These are phyloP conservation scores for Ophion ellenae DNA, from an alignment of 2,888 invertebrate genomes.

Conservation along the genomic window DNA sequence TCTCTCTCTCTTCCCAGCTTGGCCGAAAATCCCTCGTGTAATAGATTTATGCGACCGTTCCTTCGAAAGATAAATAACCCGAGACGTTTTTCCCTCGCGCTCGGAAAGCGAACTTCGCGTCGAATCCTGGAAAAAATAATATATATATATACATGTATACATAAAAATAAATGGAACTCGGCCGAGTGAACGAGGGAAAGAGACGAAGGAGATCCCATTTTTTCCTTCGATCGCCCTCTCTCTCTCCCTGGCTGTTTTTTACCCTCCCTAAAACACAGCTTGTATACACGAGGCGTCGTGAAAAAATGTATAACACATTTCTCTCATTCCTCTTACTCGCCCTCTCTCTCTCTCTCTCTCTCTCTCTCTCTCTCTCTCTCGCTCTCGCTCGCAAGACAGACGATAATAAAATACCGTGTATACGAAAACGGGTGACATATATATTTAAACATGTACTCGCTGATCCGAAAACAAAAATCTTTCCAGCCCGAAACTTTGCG, in stretches of 20 bases:
- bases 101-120: conserved; percentile 6
- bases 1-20: conserved; percentile 16
- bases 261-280: conserved; percentile 1
- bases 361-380: conserved; percentile 1
- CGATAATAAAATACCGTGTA: conserved; percentile 51
- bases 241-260: too few relatives aligned
- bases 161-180: conserved; percentile 59
- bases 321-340: conserved; percentile 21
- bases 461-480: conserved; percentile 61
- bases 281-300: conserved; percentile 36
- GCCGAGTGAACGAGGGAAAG: background rate
- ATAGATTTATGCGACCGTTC: conserved; percentile 43
- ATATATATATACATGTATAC: background rate
- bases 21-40: conserved; percentile 14
- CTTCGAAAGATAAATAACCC: conserved; percentile 67
- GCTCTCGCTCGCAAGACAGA: background rate
- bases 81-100: conserved; percentile 53
- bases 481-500: background rate
- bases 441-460: conserved; percentile 49
- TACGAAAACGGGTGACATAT: conserved; percentile 29
- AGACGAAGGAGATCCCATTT: conserved; percentile 22
- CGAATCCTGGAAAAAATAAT: conserved; percentile 35
- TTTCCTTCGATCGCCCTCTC: conserved; percentile 12
- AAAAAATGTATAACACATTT: conserved; percentile 61
- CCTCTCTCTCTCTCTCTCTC: conserved; percentile 28